A percentile compares a stretch with the other conserved stretches of the same genome.
Evolutionary conservation across 1,140 invertebrate genomes (phyloP).

Genomic region (Magallana ariakensis): DNA sequence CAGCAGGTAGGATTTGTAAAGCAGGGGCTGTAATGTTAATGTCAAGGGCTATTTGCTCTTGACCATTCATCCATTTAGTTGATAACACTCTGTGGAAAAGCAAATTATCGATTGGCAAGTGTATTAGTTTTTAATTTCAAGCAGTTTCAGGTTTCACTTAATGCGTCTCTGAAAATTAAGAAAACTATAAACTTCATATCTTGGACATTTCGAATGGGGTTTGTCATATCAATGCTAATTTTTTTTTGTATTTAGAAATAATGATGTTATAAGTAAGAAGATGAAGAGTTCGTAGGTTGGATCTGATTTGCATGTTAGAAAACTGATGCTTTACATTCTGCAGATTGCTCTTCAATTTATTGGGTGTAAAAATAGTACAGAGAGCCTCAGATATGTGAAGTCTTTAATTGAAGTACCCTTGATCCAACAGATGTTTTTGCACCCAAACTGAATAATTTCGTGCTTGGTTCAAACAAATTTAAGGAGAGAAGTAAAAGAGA

Average conservation of each 20-base stretch:
- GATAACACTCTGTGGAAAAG: conserved; percentile 25
- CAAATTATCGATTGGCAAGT: conserved; percentile 34
- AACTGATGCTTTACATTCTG: background rate
- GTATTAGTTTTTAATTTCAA: conserved; percentile 22
- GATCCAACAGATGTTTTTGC: conserved; percentile 25
- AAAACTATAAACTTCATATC: too few relatives aligned
- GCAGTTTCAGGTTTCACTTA: background rate
- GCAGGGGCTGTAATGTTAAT: background rate
- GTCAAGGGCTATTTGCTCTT: conserved; percentile 25
- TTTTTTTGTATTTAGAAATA: too few relatives aligned
- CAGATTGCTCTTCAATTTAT: background rate
- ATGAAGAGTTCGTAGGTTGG: too few relatives aligned
- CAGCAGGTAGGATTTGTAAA: conserved; percentile 32
- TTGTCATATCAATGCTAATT: too few relatives aligned
- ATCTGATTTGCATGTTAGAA: background rate
- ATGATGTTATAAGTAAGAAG: too few relatives aligned
- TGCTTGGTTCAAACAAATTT: conserved; percentile 23
- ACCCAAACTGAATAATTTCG: conserved; percentile 16
- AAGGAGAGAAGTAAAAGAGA: background rate
- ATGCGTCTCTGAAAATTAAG: too few relatives aligned
- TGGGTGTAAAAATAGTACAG: background rate
- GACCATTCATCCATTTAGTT: conserved; percentile 27
- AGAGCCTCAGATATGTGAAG: background rate
- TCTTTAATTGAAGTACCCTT: conserved; percentile 19
- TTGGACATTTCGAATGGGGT: too few relatives aligned